Conservation (phyloP, 2,888 invertebrate genomes). For the Melieria crassipennis region DNA sequence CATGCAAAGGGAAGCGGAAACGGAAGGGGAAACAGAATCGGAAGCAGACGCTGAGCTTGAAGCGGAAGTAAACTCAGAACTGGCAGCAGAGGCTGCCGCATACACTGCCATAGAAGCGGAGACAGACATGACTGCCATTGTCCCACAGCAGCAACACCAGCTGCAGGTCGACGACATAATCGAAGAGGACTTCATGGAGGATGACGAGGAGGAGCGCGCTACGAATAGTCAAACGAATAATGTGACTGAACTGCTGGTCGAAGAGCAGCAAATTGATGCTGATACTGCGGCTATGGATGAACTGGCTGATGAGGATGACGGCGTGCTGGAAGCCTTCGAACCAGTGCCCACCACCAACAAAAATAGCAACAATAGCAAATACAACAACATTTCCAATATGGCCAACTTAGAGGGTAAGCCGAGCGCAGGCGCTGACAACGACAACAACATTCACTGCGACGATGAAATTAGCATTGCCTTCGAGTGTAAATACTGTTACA, state of each 20-base stretch:
- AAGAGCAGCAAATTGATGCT: conserved; percentile 1
- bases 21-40: background rate
- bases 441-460: conserved; percentile 30
- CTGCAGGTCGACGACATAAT: conserved; percentile 28
- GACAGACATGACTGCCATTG: conserved; percentile 1
- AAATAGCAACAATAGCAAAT: conserved; percentile 26
- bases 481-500: conserved; percentile 56
- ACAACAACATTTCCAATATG: conserved; percentile 18
- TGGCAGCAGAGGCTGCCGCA: background rate
- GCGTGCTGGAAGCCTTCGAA: conserved; percentile 41
- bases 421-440: conserved; percentile 17
- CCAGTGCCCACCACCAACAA: conserved; percentile 34
- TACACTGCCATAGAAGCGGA: conserved; percentile 12
- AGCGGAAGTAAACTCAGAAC: background rate
- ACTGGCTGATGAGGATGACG: conserved; percentile 28
- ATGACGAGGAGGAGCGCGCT: background rate
- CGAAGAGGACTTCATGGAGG: conserved; percentile 24
- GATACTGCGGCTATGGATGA: background rate
- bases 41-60: background rate
- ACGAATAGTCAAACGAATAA: background rate
- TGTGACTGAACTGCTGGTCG: background rate
- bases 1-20: conserved; percentile 20
- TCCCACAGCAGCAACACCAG: conserved; percentile 8
- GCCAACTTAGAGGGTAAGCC: conserved; percentile 24
- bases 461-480: conserved; percentile 41